Evolutionary conservation across 2,888 invertebrate species (phyloP).

Genomic region (Horisme vitalbata): DNA sequence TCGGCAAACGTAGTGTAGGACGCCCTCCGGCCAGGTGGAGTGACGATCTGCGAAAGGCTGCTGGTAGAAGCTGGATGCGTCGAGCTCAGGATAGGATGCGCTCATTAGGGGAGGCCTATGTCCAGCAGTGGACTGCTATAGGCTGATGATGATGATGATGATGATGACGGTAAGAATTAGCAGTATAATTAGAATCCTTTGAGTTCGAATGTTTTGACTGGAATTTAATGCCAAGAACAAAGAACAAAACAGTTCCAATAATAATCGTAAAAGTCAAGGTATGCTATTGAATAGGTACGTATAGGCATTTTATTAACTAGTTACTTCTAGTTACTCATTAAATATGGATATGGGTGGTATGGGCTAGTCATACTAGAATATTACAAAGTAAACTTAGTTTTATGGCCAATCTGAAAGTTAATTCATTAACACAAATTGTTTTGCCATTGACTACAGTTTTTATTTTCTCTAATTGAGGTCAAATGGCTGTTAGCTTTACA

Average conservation of each 20-base stretch:
- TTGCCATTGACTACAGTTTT: constrained; percentile 69
- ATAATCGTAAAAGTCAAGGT: constrained; percentile 7
- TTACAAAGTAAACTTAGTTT: constrained; percentile 23
- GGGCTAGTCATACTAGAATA: no score
- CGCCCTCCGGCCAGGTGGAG: no score
- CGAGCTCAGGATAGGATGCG: no score
- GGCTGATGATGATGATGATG: no score
- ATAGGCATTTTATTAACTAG: constrained; percentile 10
- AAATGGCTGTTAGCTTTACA: constrained; percentile 63
- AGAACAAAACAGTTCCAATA: constrained; percentile 5
- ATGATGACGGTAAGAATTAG: no score
- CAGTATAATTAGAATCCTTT: constrained; percentile 6
- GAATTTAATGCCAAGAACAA: constrained; percentile 3
- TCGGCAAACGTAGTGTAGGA: no score
- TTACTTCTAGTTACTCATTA: no score
- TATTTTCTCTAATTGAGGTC: constrained; percentile 72
- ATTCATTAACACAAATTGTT: constrained; percentile 68
- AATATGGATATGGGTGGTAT: no score
- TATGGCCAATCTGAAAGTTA: constrained; percentile 50
- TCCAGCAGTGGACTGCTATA: no score
- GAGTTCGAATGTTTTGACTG: constrained; percentile 2
- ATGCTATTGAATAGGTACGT: constrained; percentile 3
- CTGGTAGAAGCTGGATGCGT: no score
- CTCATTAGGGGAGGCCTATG: no score
- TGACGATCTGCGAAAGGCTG: no score